Base-by-base conservation (phyloP, 2,797 vertebrate species). In the Melanotaenia maccullochi region DNA sequence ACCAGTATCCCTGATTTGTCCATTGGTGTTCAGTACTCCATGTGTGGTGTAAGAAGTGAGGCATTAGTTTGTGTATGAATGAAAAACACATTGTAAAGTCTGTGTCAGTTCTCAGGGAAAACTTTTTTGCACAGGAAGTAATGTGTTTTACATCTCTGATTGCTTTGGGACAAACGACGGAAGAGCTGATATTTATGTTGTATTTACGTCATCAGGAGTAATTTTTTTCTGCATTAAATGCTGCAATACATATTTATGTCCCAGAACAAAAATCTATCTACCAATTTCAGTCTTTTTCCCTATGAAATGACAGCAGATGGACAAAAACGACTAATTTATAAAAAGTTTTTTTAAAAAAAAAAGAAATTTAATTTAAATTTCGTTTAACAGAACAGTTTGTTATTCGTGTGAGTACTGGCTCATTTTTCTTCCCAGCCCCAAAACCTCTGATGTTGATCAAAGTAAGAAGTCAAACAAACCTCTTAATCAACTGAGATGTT, bases 401-500 rank as follows among this genome's bases (percentile, higher is more conserved):
- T 25, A 4, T 24, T 35, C 11, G 12, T 12, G 25, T 32, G 25
- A 33, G 2, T 63, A 57, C 38, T 49, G 30, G 9, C 3, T 38
- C 9, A 12, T 38, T 38, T 38, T 67, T 68, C 58, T 38, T 36
- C 32, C 18, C 30, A 36, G 42, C 28, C 22, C 30, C 18, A 28
- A 54, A 49, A 42, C 25, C 0, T 25, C 16, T 8, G 24, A 54
- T 28, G 44, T 32, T 52, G 25, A 44, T 76, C 57, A 40, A 28
- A 69, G 22, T 2, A 32, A 20, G 33, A 74, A 54, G 8, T 25
- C 20, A 28, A 35, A 60, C 68, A 68, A 24, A 33, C 20, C 67
- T 36, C 14, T 52, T 65, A 59, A 79, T 67, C 76, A 78, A 69
- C 64, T 68, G 36, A 68, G 57, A 56, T 36, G 51, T 60, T 86